Percentiles rank a stretch among this genome's conserved stretches.
These are phyloP conservation scores for Sakesphorus luctuosus DNA, from an alignment of 2,113 vertebrate genomes.

Conservation along the genomic window DNA sequence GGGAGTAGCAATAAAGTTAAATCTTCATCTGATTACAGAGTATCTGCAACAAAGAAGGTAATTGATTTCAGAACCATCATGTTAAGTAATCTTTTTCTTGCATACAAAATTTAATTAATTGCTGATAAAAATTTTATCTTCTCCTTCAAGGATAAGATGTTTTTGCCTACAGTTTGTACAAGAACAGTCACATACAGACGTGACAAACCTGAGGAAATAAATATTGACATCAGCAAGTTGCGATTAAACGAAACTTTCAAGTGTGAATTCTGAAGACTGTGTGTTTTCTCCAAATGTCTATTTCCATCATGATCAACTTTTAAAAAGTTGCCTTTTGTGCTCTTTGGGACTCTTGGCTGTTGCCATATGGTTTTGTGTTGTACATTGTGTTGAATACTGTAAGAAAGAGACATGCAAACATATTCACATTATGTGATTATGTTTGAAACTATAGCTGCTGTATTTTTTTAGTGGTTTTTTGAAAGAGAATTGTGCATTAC, in stretches of 20 bases:
- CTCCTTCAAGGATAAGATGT: conserved; percentile 80
- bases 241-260: conserved; percentile 84
- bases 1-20: conserved; percentile 76
- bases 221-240: conserved; percentile 88
- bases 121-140: conserved; percentile 70
- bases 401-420: conserved; percentile 61
- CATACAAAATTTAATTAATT: neutral
- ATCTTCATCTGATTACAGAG: conserved; percentile 78
- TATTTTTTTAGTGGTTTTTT: conserved; percentile 31
- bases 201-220: conserved; percentile 90
- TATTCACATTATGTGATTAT: conserved; percentile 62
- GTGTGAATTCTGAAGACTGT: conserved; percentile 77
- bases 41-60: conserved; percentile 86
- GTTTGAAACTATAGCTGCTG: conserved; percentile 77
- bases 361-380: neutral
- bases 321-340: conserved; percentile 10
- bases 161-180: conserved; percentile 87
- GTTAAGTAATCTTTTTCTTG: conserved; percentile 26
- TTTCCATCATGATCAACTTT: conserved; percentile 37
- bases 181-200: conserved; percentile 93
- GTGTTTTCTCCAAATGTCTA: conserved; percentile 44
- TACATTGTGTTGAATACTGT: conserved; percentile 48
- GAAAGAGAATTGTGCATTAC: conserved; percentile 81
- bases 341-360: conserved; percentile 57
- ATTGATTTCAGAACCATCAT: conserved; percentile 46